A percentile compares a stretch with the other conserved stretches of the same genome.
Evolutionary conservation across 2,888 invertebrate genomes (phyloP).

Genomic region (Philaethria dido): DNA sequence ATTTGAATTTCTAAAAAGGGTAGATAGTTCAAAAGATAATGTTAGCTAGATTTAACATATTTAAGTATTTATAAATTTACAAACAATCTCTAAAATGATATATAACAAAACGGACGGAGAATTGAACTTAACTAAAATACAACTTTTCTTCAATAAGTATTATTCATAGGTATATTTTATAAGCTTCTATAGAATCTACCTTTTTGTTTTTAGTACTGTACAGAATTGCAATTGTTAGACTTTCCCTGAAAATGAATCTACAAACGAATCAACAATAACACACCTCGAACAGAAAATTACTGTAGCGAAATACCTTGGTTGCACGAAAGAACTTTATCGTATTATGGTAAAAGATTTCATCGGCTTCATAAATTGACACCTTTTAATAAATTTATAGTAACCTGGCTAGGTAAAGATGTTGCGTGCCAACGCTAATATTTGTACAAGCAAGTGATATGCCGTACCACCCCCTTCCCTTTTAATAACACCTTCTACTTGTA

Average conservation of each 20-base stretch:
- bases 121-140: too few species aligned
- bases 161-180: background rate
- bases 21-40: too few species aligned
- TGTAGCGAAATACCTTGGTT: background rate
- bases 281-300: conserved; percentile 1
- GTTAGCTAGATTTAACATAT: too few species aligned
- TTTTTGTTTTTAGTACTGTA: background rate
- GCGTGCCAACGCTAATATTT: conserved; percentile 61
- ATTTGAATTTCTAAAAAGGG: too few species aligned
- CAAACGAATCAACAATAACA: background rate
- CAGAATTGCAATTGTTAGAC: background rate
- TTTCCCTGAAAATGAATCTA: background rate
- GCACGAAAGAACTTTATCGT: conserved; percentile 5
- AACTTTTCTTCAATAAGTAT: too few species aligned
- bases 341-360: background rate
- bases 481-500: conserved; percentile 72
- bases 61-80: too few species aligned
- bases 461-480: conserved; percentile 67
- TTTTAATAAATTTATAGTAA: conserved; percentile 44
- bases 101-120: too few species aligned
- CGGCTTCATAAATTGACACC: conserved; percentile 22
- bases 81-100: too few species aligned
- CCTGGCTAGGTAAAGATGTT: conserved; percentile 49
- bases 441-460: conserved; percentile 59
- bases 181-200: background rate